Percentiles rank a stretch among this genome's conserved stretches.
These are phyloP conservation scores for Trachelus iudaicus DNA, from an alignment of 2,888 invertebrate species.

Conservation along the genomic window DNA sequence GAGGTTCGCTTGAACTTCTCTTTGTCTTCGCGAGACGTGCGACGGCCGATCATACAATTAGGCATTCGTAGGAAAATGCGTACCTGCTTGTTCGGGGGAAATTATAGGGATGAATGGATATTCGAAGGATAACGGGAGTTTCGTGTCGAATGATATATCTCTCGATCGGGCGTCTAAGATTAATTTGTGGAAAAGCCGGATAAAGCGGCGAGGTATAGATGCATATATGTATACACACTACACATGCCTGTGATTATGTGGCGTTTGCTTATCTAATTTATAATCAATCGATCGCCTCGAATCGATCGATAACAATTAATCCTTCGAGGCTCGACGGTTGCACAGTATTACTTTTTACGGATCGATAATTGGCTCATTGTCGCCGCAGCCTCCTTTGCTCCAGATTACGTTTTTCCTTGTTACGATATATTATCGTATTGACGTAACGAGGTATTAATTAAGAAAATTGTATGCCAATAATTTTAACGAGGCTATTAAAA, in stretches of 20 bases:
- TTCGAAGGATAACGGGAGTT: not conserved
- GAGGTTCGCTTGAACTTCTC: not conserved
- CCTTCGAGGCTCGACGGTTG: not conserved
- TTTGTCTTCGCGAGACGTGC: not conserved
- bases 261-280: not conserved
- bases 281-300: not conserved
- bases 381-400: not conserved
- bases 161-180: not conserved
- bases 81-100: not conserved
- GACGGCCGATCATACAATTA: not conserved
- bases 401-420: not conserved
- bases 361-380: not conserved
- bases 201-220: not conserved
- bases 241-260: not conserved
- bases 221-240: no score
- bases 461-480: not conserved
- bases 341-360: not conserved
- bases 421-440: not conserved
- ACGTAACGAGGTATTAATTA: no score
- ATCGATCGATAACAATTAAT: not conserved
- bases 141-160: not conserved
- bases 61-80: not conserved
- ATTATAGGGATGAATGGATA: not conserved
- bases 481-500: not conserved
- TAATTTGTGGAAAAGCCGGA: not conserved